Evolutionary conservation across 2,888 invertebrate species (phyloP).

Genomic region (Hymenopus coronatus): DNA sequence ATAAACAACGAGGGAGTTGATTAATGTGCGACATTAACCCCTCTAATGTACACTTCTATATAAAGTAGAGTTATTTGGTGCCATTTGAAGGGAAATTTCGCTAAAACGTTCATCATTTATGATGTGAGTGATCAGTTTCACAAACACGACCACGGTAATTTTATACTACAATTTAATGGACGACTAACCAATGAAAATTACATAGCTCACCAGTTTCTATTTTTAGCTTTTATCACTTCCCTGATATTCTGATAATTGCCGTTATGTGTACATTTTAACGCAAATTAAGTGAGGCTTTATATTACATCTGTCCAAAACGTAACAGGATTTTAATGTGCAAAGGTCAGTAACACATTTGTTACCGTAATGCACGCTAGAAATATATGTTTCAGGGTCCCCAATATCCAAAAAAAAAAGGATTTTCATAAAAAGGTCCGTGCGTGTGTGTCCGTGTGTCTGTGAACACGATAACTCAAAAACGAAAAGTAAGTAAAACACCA

Average conservation of each 20-base stretch:
- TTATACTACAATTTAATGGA: background rate
- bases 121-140: background rate
- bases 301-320: no score
- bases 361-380: no score
- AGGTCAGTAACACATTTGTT: no score
- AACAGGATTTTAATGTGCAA: no score
- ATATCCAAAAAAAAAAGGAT: no score
- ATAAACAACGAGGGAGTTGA: background rate
- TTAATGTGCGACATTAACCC: background rate
- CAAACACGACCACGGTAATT: background rate
- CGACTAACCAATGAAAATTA: background rate
- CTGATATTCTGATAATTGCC: background rate
- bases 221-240: background rate
- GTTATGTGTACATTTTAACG: background rate
- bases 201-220: background rate
- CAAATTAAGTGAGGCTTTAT: no score
- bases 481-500: no score
- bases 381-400: no score
- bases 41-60: background rate
- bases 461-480: no score
- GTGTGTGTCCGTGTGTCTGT: no score
- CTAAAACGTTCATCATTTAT: background rate
- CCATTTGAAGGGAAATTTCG: background rate
- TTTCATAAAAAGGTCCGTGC: no score
- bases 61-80: background rate